These are phyloP conservation scores for Eriocheir sinensis DNA, from an alignment of 1,140 invertebrate species.

Conservation along the genomic window DNA sequence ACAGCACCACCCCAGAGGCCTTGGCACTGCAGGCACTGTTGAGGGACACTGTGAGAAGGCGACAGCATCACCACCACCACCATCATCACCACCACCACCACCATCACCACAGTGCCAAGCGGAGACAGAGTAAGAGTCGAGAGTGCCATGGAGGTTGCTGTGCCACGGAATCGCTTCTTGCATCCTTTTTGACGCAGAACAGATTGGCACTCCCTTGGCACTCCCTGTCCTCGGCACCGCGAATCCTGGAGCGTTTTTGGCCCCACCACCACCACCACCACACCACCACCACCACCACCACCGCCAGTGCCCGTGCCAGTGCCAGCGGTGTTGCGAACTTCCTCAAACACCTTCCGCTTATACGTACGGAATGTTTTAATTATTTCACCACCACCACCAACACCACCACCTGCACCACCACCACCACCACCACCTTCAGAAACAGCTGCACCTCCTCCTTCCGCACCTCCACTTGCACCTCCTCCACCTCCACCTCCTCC, in stretches of 20 bases:
- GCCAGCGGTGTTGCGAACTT: no score
- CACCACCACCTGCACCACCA: no score
- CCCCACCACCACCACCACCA: background rate
- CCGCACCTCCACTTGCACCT: no score
- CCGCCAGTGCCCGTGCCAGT: no score
- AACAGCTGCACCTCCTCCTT: no score
- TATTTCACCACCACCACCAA: no score
- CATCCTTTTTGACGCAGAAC: conserved; percentile 44
- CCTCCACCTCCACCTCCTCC: no score
- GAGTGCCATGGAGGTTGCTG: background rate
- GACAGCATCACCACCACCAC: conserved; percentile 15
- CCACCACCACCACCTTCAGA: no score
- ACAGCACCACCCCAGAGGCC: conserved; percentile 66
- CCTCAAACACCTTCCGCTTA: no score
- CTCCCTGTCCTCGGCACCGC: no score
- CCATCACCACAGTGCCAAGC: background rate
- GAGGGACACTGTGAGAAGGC: conserved; percentile 41
- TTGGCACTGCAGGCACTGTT: conserved; percentile 52
- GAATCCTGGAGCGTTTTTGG: background rate
- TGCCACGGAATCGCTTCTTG: background rate
- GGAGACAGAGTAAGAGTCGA: background rate
- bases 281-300: background rate
- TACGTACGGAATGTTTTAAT: background rate
- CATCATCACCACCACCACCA: background rate
- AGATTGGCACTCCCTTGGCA: background rate